Conservation (phyloP, 2,113 vertebrate genomes). For the Gnathonemus longibarbis region DNA sequence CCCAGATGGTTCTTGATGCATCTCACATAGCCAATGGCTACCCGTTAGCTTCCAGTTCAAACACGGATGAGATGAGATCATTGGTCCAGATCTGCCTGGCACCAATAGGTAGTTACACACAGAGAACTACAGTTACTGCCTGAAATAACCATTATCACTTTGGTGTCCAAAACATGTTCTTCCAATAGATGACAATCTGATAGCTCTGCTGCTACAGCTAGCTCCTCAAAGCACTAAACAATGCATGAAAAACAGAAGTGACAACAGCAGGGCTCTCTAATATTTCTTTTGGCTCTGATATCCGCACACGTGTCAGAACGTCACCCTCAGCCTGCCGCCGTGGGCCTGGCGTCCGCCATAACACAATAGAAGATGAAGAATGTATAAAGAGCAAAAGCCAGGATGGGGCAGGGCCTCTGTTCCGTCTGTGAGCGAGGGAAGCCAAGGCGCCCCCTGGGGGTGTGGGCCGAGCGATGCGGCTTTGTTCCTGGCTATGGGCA, state of each 20-base stretch:
- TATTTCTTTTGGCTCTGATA: background rate
- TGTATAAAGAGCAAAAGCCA: background rate
- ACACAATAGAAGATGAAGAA: background rate
- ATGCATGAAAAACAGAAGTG: background rate
- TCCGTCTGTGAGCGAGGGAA: background rate
- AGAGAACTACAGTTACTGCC: background rate
- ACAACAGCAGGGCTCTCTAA: background rate
- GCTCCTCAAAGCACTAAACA: background rate
- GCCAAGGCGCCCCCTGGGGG: background rate
- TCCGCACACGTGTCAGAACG: background rate
- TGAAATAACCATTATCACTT: background rate
- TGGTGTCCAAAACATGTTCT: background rate
- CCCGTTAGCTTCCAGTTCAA: background rate
- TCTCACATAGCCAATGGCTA: background rate
- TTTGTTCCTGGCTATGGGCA: background rate
- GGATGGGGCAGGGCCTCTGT: background rate
- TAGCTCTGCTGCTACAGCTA: background rate
- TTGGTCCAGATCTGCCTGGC: background rate
- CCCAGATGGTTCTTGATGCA: background rate
- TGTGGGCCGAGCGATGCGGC: background rate
- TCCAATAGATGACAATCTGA: background rate
- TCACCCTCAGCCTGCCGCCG: background rate
- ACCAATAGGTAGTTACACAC: background rate
- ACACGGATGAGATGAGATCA: background rate
- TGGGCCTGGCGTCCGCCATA: background rate